Percentiles rank a stretch among this genome's conserved stretches.
Conservation (phyloP, 2,113 vertebrate genomes). For the Crotalus tigris region DNA sequence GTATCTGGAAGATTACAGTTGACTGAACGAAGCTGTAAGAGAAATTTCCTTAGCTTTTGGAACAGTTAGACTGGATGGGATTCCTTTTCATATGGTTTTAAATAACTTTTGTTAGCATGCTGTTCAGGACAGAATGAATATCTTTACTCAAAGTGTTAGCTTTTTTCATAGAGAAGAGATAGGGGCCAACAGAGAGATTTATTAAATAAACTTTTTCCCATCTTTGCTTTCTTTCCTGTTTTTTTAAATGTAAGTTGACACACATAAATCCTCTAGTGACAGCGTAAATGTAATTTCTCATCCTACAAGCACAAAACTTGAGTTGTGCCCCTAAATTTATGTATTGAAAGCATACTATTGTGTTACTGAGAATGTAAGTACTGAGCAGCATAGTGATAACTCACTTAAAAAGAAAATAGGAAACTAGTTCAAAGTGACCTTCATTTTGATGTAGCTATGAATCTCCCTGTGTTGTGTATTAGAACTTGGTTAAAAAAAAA, state of each 20-base stretch:
- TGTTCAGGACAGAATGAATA: conserved; percentile 18
- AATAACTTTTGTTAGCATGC: conserved; percentile 32
- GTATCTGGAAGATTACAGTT: conserved; percentile 76
- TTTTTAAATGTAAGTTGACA: conserved; percentile 13
- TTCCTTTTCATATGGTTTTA: conserved; percentile 80
- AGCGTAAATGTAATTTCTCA: conserved; percentile 7
- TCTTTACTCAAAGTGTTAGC: neutral
- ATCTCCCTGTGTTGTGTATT: fast-evolving
- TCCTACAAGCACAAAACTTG: conserved; percentile 14
- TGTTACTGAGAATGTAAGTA: conserved; percentile 32
- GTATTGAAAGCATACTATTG: conserved; percentile 21
- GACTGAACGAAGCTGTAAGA: conserved; percentile 71
- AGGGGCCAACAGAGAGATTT: neutral
- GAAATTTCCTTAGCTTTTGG: conserved; percentile 64
- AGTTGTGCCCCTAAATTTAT: conserved; percentile 35
- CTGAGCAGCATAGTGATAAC: neutral
- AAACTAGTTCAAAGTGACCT: neutral
- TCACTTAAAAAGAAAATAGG: neutral
- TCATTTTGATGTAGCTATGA: neutral
- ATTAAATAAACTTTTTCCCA: neutral
- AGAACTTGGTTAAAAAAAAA: neutral
- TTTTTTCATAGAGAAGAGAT: conserved; percentile 3
- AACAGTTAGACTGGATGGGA: conserved; percentile 55
- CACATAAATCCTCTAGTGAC: conserved; percentile 19
- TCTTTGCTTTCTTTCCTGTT: neutral